Evolutionary conservation across 2,888 invertebrate species (phyloP).

Genomic region (Agrotis puta): DNA sequence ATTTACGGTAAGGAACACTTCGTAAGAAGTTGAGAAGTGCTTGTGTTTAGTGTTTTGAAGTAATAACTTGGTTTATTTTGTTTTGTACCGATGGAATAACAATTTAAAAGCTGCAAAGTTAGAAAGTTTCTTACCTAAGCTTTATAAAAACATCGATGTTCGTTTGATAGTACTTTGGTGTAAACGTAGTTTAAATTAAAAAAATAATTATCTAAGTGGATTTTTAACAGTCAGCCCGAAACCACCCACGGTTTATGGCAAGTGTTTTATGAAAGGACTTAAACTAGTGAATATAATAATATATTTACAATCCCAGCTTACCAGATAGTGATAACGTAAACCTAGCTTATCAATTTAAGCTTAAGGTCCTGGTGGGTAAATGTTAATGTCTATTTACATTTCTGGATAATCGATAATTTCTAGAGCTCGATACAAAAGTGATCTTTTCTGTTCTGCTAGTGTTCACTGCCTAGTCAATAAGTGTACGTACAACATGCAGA

Average conservation of each 20-base stretch:
- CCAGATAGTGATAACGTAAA: conserved; percentile 57
- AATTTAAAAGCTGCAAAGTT: not conserved
- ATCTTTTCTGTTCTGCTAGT: not conserved
- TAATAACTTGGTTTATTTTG: not conserved
- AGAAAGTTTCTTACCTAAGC: not conserved
- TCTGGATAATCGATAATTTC: conserved; percentile 22
- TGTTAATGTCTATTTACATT: conserved; percentile 47
- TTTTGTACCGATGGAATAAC: conserved; percentile 7
- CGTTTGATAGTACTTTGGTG: not conserved
- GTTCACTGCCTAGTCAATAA: not conserved
- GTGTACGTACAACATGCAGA: not conserved
- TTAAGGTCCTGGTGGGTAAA: conserved; percentile 24
- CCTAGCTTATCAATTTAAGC: conserved; percentile 50
- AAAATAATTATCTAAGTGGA: not conserved
- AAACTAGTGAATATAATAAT: conserved; percentile 46
- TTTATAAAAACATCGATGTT: not conserved
- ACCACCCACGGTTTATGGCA: conserved; percentile 25
- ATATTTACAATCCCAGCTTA: conserved; percentile 48
- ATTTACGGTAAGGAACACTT: conserved; percentile 34
- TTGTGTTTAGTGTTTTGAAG: not conserved
- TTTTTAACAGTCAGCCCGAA: not conserved
- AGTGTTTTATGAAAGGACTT: conserved; percentile 45
- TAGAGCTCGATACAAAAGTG: conserved; percentile 10
- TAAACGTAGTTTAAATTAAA: not conserved
- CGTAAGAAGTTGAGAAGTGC: conserved; percentile 22